Evolutionary conservation across 2,888 invertebrate species (phyloP).

Genomic region (Tinea semifulvella): DNA sequence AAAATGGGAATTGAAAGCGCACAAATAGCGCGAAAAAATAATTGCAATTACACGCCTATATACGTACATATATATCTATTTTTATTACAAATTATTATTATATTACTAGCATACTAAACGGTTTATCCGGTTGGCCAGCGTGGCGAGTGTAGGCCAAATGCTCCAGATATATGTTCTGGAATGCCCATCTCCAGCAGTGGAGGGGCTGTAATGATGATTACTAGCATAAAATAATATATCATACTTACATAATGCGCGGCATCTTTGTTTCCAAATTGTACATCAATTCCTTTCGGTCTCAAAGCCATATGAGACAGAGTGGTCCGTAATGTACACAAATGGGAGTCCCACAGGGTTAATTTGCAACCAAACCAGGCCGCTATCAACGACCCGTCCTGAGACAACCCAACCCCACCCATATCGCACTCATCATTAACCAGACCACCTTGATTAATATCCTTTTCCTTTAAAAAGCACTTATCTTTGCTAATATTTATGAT

Average conservation of each 20-base stretch:
- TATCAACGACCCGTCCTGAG: slow-evolving; percentile 56
- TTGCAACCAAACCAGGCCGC: slow-evolving; percentile 61
- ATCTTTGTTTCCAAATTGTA: slow-evolving; percentile 50
- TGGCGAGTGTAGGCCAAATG: no score
- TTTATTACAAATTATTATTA: no score
- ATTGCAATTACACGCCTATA: no score
- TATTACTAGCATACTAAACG: no score
- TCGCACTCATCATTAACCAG: slow-evolving; percentile 28
- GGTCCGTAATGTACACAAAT: slow-evolving; percentile 44
- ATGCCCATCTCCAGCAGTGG: no score
- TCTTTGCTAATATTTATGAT: slow-evolving; percentile 47
- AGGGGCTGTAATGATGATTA: no score
- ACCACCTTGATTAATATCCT: slow-evolving; percentile 22
- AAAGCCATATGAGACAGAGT: slow-evolving; percentile 51
- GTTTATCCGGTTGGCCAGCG: no score
- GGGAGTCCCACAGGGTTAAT: slow-evolving; percentile 55
- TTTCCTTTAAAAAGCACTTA: slow-evolving; percentile 24
- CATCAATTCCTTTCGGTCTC: slow-evolving; percentile 47
- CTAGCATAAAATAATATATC: slow-evolving; percentile 4
- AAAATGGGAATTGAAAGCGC: no score
- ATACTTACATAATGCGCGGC: slow-evolving; percentile 58
- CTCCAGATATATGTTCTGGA: no score
- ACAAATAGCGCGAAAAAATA: no score
- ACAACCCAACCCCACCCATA: slow-evolving; percentile 55
- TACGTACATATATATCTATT: no score